Evolutionary conservation across 2,113 vertebrate genomes (phyloP).

Genomic region (Coptodon rendalli): DNA sequence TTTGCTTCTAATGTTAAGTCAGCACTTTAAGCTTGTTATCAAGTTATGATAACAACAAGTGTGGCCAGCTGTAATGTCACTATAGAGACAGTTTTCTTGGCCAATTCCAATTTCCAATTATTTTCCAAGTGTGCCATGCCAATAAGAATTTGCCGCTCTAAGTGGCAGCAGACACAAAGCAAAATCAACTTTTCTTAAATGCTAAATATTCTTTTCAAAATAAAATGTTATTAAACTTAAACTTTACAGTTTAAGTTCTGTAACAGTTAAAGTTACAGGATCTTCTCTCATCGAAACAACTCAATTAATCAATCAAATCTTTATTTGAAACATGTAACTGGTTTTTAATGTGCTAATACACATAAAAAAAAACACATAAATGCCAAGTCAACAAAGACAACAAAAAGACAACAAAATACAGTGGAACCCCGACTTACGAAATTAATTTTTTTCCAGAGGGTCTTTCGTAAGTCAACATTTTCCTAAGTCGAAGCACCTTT

Average conservation of each 20-base stretch:
- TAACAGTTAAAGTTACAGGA: background rate
- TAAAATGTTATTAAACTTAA: background rate
- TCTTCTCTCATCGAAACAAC: background rate
- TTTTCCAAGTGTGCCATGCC: background rate
- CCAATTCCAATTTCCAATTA: background rate
- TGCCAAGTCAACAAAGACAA: background rate
- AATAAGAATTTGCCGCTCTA: background rate
- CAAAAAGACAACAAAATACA: background rate
- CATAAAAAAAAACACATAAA: rapidly evolving
- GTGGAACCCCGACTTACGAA: no score
- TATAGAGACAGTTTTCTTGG: background rate
- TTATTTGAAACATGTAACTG: background rate
- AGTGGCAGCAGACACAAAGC: background rate
- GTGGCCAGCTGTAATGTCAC: background rate
- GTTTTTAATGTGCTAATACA: background rate
- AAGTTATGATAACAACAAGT: background rate
- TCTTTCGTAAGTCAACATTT: no score
- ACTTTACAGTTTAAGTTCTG: background rate
- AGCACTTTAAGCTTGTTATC: background rate
- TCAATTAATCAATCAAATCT: background rate
- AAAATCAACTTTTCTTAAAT: background rate
- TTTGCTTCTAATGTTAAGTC: background rate
- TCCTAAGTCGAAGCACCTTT: no score
- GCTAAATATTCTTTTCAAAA: background rate
- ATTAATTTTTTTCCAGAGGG: no score